Evolutionary conservation across 2,113 vertebrate species (phyloP), one percentile per base, ranked within the genome.

Genomic region (Poeciliopsis retropinna): DNA sequence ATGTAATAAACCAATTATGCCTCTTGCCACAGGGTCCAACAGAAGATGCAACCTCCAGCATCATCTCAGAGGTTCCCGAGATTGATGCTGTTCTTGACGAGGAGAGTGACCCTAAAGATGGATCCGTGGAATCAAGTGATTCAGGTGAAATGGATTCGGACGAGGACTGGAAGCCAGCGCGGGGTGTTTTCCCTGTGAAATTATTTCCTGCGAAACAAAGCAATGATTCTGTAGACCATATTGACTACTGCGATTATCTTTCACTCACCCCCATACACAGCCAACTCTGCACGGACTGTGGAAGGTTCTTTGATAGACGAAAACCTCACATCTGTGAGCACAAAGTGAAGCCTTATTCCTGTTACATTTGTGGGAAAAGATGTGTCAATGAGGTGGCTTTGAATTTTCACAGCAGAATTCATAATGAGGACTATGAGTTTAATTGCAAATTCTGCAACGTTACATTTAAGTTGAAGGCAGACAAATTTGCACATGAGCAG

Each of bases 291-390:
- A 39, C 90, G 29, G 90, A 90, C 1, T 91, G 90, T 27, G 88
- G 88, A 3, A 67, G 2, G 61, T 88, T 89, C 72, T 86, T 73
- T 15, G 44, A 65, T 25, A 64, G 54, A 22, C 22, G 7, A 11
- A 75, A 41, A 39, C 32, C 75, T 54, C 91, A 92, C 78, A 80
- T 65, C 0, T 92, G 89, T 5, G 85, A 88, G 73, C 83, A 90
- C 70, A 89, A 85, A 61, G 30, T 68, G 0, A 89, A 78, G 75
- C 89, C 87, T 3, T 87, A 67, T 37, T 60, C 78, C 14, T 92
- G 91, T 71, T 85, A 84, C 31, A 79, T 84, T 25, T 92, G 91
- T 57, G 91, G 89, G 0, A 92, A 85, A 67, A 86, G 91, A 62
- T 92, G 76, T 0, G 69, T 79, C 0, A 84, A 9, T 4, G 73